Conservation (phyloP, 2,797 vertebrate species). For the Centroberyx gerrardi region DNA sequence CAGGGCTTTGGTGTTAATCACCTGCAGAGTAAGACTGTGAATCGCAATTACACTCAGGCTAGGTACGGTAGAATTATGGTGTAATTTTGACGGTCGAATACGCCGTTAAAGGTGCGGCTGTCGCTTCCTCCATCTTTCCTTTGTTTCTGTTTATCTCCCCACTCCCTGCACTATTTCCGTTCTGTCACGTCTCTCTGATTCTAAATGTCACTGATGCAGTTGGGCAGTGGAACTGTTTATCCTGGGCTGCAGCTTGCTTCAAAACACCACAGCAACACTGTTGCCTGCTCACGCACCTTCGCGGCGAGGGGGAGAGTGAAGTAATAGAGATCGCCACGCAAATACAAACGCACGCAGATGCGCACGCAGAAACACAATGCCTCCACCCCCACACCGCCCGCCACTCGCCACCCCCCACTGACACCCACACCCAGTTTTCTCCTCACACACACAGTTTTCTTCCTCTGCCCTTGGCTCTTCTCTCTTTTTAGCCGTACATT, state of each 20-base stretch:
- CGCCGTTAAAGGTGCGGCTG: slow-evolving; percentile 22
- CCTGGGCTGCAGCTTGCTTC: slow-evolving; percentile 16
- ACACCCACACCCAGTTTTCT: slow-evolving; percentile 11
- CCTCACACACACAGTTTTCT: slow-evolving; percentile 41
- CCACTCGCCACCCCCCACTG: not conserved
- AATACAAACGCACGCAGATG: slow-evolving; percentile 16
- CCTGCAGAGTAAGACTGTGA: slow-evolving; percentile 29
- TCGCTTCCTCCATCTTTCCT: not conserved
- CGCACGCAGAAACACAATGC: slow-evolving; percentile 20
- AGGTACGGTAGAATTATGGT: slow-evolving; percentile 1
- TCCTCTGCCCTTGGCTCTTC: slow-evolving; percentile 27
- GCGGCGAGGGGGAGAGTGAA: not conserved
- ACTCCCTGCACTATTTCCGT: slow-evolving; percentile 9
- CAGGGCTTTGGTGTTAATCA: slow-evolving; percentile 33
- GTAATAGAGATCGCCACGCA: slow-evolving; percentile 19
- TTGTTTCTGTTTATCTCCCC: not conserved
- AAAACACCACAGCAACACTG: slow-evolving; percentile 8
- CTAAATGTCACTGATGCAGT: slow-evolving; percentile 59
- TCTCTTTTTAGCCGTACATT: slow-evolving; percentile 60
- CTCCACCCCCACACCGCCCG: slow-evolving; percentile 9
- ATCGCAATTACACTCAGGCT: slow-evolving; percentile 18
- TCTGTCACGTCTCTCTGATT: slow-evolving; percentile 22
- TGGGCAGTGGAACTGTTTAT: slow-evolving; percentile 49
- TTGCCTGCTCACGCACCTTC: slow-evolving; percentile 33
- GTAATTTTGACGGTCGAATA: slow-evolving; percentile 5